Evolutionary conservation across 2,113 vertebrate genomes (phyloP), one percentile per base, ranked within the genome.

Genomic region (Aepyceros melampus): DNA sequence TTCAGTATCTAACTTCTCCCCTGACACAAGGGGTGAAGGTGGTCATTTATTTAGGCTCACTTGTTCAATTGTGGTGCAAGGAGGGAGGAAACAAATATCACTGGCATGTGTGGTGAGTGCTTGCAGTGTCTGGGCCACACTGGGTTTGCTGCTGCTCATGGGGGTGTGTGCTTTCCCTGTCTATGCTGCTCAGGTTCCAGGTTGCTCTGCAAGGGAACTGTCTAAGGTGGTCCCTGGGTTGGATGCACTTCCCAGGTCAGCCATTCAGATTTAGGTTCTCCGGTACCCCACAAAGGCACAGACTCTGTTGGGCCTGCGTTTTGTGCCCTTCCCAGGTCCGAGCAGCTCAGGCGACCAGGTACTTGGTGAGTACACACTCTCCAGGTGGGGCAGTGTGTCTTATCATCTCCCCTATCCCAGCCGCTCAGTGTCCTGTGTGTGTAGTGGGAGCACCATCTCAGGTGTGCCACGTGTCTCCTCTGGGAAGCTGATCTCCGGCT

Each of bases 231-330:
- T 31, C 33, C 62, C 33, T 64, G 33, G 15, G 16, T n/a, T 64
- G 33, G 16, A 1, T n/a, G 62, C 33, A 64, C 33, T 64, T 64
- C 33, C 62, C 33, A 64, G 31, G 33, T 64, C 62, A 64, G 33
- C 62, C 0, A 0, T 7, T 64, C 62, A 64, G 62, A 16, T 64
- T 64, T n/a, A 64, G 62, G 33, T n/a, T 64, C 33, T n/a, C 0
- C 4, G 16, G 7, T 67, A 67, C 62, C 16, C 62, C 62, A n/a
- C 62, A 67, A 67, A n/a, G 33, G 33, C 62, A n/a, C 33, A 67
- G 8, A 67, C 62, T 67, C 62, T n/a, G 7, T 67, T 67, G 62
- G 62, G 33, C 62, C 33, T n/a, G 7, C 3, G 3, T 67, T 67
- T 67, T 67, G 16, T 19, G 62, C 16, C 16, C 16, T 9, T 67